Percentiles rank a stretch among this genome's conserved stretches.
These are phyloP conservation scores for Boleophthalmus pectinirostris DNA, from an alignment of 2,113 vertebrate species.

Conservation along the genomic window DNA sequence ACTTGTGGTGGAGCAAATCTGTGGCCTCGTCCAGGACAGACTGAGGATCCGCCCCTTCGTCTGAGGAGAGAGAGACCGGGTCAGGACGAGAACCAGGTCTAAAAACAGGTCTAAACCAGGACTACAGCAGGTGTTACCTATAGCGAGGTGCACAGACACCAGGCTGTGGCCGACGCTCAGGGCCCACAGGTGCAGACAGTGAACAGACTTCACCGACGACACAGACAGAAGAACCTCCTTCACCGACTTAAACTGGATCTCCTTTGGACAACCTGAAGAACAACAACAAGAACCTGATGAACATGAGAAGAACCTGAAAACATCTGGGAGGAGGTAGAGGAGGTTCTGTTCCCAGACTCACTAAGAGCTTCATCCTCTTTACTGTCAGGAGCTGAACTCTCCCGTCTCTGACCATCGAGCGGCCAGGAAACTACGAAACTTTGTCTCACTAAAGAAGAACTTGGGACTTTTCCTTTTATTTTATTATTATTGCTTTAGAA, in stretches of 20 bases:
- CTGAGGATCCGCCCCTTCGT: conserved; percentile 78
- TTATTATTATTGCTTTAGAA: too few species aligned
- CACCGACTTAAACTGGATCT: conserved; percentile 82
- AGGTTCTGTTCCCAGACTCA: too few species aligned
- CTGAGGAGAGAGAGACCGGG: conserved; percentile 59
- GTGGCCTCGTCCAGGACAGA: conserved; percentile 85
- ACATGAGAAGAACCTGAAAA: background rate
- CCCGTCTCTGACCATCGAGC: too few species aligned
- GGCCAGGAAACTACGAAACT: too few species aligned
- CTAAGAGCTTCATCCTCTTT: too few species aligned
- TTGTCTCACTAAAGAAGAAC: too few species aligned
- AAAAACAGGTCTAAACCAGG: background rate
- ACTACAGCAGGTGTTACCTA: conserved; percentile 42
- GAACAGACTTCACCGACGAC: conserved; percentile 82
- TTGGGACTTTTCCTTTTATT: too few species aligned
- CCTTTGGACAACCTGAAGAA: conserved; percentile 82
- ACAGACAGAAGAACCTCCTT: conserved; percentile 86
- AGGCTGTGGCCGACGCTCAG: conserved; percentile 84
- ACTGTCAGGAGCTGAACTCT: too few species aligned
- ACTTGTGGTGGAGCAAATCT: conserved; percentile 81
- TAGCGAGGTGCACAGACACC: conserved; percentile 85
- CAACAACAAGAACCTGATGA: background rate
- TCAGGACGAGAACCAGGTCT: background rate
- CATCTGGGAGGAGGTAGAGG: too few species aligned
- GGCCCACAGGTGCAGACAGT: conserved; percentile 91